Percentiles rank a stretch among this genome's conserved stretches.
phyloP scores from a whole-genome alignment of 92 coral and sea anemone genomes.

The Virgularia gustaviana region DNA sequence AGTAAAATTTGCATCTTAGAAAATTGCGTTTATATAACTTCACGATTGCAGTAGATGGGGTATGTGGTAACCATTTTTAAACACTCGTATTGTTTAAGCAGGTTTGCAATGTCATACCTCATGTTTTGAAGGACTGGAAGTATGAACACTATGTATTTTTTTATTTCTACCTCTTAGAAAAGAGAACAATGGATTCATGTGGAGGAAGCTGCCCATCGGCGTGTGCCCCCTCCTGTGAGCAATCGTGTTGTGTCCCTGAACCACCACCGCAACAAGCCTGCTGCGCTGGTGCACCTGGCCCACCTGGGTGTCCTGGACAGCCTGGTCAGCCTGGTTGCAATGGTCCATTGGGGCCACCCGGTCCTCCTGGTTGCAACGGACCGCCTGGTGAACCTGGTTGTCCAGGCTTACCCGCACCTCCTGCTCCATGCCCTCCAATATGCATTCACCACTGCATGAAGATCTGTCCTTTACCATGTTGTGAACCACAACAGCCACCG shows the following conservation, averaged over 20 bases:
- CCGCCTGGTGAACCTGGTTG: conserved; percentile 84
- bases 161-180: not conserved
- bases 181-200: conserved; percentile 6
- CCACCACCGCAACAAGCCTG: conserved; percentile 52
- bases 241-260: conserved; percentile 56
- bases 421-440: conserved; percentile 84
- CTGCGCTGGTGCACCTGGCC: conserved; percentile 66
- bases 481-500: conserved; percentile 55
- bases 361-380: conserved; percentile 73
- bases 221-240: conserved; percentile 82
- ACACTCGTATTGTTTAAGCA: too few relatives aligned
- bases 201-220: conserved; percentile 64
- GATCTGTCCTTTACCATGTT: conserved; percentile 85
- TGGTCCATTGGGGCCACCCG: conserved; percentile 72
- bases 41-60: too few relatives aligned
- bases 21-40: too few relatives aligned
- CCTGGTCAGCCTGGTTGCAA: conserved; percentile 53
- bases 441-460: conserved; percentile 95
- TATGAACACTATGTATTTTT: not conserved
- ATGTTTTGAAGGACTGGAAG: too few relatives aligned
- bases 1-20: too few relatives aligned
- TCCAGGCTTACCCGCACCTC: conserved; percentile 91
- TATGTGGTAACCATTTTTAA: too few relatives aligned
- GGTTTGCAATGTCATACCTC: too few relatives aligned
- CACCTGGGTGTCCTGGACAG: conserved; percentile 80